A percentile compares a stretch with the other conserved stretches of the same genome.
Conservation (phyloP, 1,140 invertebrate species). For the Venustaconcha ellipsiformis region DNA sequence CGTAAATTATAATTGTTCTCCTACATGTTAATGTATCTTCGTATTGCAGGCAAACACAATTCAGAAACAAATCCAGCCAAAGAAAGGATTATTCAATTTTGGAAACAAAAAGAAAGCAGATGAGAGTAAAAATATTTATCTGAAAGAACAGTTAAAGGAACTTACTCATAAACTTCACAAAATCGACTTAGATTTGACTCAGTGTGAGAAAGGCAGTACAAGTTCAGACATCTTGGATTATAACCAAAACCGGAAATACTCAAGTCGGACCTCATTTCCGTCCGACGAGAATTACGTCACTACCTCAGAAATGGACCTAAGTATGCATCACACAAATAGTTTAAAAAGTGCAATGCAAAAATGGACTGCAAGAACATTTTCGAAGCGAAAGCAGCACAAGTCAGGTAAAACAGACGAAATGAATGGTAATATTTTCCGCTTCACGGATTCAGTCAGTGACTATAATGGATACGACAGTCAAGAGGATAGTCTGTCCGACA, state of each 20-base stretch:
- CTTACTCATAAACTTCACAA: conserved; percentile 35
- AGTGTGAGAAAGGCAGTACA: conserved; percentile 17
- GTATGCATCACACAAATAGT: conserved; percentile 6
- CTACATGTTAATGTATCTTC: not conserved
- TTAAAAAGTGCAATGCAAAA: conserved; percentile 32
- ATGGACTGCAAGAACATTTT: conserved; percentile 32
- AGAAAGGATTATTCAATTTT: conserved; percentile 41
- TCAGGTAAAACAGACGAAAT: not conserved
- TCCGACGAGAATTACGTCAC: conserved; percentile 1
- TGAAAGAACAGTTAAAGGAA: conserved; percentile 45
- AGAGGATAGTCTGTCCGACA: conserved; percentile 1
- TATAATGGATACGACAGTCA: conserved; percentile 12
- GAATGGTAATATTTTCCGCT: conserved; percentile 11
- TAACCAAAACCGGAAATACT: conserved; percentile 44
- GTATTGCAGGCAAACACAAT: conserved; percentile 42
- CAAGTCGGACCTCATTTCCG: not conserved
- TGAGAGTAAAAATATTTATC: conserved; percentile 33
- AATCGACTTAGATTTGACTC: conserved; percentile 38
- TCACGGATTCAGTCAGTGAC: conserved; percentile 4
- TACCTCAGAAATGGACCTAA: conserved; percentile 2
- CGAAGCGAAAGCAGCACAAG: conserved; percentile 17
- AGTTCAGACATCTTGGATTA: conserved; percentile 22
- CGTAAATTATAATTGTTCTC: no score
- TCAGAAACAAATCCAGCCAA: conserved; percentile 39
- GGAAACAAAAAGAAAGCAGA: conserved; percentile 43